These are phyloP conservation scores for Phyllostomus hastatus DNA, from an alignment of 2,113 vertebrate genomes.

Conservation along the genomic window DNA sequence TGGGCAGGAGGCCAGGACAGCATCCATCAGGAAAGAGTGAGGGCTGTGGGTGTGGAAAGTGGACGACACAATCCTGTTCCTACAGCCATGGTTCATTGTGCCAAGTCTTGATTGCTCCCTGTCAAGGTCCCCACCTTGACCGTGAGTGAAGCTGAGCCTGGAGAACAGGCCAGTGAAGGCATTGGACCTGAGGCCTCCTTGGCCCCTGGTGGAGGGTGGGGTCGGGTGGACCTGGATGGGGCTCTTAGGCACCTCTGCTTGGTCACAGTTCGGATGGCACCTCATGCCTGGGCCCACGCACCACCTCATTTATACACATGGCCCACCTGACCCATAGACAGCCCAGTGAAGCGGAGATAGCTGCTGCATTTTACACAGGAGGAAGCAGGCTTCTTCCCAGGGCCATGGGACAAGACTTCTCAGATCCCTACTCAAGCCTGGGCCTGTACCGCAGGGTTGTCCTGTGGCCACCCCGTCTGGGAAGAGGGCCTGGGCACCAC, in stretches of 20 bases:
- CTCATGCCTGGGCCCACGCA: neutral
- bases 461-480: neutral
- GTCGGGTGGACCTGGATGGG: neutral
- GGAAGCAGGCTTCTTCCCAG: neutral
- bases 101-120: neutral
- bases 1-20: neutral
- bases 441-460: accelerated
- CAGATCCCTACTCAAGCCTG: neutral
- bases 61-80: neutral
- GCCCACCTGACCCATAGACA: neutral
- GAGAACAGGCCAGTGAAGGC: neutral
- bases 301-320: neutral
- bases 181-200: neutral
- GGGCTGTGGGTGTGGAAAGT: neutral
- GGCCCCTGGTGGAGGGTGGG: neutral
- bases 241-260: neutral
- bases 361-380: neutral
- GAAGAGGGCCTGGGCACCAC: neutral
- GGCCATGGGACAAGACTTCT: neutral
- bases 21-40: neutral
- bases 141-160: neutral
- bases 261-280: neutral
- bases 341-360: neutral
- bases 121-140: neutral
- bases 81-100: no score